Evolutionary conservation across 1,140 invertebrate genomes (phyloP), one percentile per base, ranked within the genome.

Genomic region (Pogonognathellus flavescens): DNA sequence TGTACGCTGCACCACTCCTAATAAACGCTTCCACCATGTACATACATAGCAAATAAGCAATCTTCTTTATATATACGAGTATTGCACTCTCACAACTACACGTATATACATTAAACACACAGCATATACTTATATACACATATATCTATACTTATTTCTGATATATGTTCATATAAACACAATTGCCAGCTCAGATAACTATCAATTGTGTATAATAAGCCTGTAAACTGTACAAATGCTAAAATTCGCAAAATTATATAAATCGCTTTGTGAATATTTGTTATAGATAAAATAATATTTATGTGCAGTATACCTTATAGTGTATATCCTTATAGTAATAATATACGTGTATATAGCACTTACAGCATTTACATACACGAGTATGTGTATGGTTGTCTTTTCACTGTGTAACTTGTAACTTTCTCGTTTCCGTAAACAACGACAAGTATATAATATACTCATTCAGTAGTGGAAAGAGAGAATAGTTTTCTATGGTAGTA

Each of bases 371-470:
- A 41, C 31, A 41, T 41, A 41, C 31, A 6, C 2, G 31, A 57
- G 53, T 57, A 50, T 50, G 16, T 41, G 31, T 41, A 41, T 41
- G 41, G 22, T 7, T 49, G 31, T 72, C 31, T 76, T 76, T 76
- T 76, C 70, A 50, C 41, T n/a, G n/a, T n/a, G n/a, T n/a, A n/a
- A n/a, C n/a, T 76, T 31, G n/a, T 16, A 76, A 76, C 70, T 76
- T 76, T 76, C 70, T 7, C n/a, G 70, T 76, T 76, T 76, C 70
- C 16, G 16, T 76, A 76, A 76, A 76, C 5, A 41, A 41, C 31
- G 1, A 41, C 31, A 41, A 41, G 31, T 41, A 41, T 1, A 41
- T 3, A 1, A 41, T 41, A 41, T 76, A 49, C 25, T 16, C 53
- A n/a, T n/a, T n/a, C n/a, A n/a, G n/a, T n/a, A 14, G 53, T 25